These are phyloP conservation scores for Colaptes auratus DNA, from an alignment of 2,113 vertebrate species.

Conservation along the genomic window DNA sequence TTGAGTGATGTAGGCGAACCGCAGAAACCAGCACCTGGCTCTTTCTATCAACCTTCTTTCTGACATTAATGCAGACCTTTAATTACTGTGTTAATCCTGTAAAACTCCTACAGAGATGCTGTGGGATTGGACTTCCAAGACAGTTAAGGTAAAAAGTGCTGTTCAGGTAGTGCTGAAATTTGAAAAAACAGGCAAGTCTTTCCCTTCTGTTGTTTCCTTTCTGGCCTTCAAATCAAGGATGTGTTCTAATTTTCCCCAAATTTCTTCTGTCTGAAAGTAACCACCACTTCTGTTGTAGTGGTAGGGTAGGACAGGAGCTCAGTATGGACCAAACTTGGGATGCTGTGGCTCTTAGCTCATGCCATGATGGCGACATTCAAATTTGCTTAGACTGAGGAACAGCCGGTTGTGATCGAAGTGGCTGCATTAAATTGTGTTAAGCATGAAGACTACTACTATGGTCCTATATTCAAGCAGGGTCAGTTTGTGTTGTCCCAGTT, in stretches of 20 bases:
- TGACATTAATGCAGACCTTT: neutral
- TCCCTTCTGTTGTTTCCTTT: neutral
- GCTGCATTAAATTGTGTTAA: neutral
- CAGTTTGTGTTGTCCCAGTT: neutral
- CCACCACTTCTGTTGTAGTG: neutral
- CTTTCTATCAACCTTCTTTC: neutral
- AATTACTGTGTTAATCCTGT: neutral
- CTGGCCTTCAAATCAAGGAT: neutral
- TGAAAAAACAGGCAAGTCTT: neutral
- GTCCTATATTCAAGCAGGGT: neutral
- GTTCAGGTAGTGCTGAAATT: neutral
- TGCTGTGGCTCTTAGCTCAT: neutral
- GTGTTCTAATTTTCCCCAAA: rapidly evolving
- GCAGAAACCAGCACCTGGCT: neutral
- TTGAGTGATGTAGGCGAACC: neutral
- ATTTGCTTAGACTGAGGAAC: neutral
- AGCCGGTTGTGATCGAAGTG: neutral
- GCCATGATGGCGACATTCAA: too few species aligned
- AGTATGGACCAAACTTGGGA: neutral
- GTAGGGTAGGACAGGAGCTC: neutral
- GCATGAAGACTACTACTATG: rapidly evolving
- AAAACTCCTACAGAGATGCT: neutral
- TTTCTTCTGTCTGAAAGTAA: neutral
- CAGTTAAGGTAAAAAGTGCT: neutral
- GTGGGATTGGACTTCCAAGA: neutral